Conservation (phyloP, 2,797 vertebrate species). For the Sarcophilus harrisii region DNA sequence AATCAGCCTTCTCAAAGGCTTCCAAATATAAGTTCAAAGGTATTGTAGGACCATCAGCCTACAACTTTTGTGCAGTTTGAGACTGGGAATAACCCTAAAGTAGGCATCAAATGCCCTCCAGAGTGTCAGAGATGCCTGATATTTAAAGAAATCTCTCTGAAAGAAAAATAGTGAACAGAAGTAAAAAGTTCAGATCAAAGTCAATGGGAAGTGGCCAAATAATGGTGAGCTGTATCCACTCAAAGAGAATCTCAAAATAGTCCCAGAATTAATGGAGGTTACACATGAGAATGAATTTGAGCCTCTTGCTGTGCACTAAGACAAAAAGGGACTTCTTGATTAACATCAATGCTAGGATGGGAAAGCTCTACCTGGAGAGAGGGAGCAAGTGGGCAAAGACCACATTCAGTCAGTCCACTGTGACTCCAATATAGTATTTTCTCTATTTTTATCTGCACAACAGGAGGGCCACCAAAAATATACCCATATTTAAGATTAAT, state of each 20-base stretch:
- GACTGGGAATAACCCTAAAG: background rate
- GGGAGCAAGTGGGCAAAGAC: background rate
- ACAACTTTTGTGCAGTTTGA: background rate
- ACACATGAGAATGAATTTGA: background rate
- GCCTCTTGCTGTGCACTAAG: background rate
- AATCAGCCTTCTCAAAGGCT: constrained; percentile 47
- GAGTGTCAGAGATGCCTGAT: background rate
- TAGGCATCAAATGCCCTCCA: background rate
- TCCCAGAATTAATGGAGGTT: background rate
- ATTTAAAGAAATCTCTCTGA: background rate
- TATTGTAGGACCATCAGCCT: constrained; percentile 19
- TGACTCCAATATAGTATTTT: background rate
- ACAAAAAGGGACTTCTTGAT: background rate
- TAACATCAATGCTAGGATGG: background rate
- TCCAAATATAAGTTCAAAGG: constrained; percentile 49
- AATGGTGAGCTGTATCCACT: background rate
- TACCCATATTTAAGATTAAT: background rate
- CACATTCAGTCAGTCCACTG: background rate
- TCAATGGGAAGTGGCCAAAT: background rate
- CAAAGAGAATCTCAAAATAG: background rate
- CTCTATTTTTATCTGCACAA: background rate
- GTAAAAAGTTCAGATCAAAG: background rate
- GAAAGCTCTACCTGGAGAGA: background rate
- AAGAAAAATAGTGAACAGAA: background rate
- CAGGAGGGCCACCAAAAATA: background rate